Evolutionary conservation across 1,140 invertebrate genomes (phyloP).

Genomic region (Plectus sambesii): DNA sequence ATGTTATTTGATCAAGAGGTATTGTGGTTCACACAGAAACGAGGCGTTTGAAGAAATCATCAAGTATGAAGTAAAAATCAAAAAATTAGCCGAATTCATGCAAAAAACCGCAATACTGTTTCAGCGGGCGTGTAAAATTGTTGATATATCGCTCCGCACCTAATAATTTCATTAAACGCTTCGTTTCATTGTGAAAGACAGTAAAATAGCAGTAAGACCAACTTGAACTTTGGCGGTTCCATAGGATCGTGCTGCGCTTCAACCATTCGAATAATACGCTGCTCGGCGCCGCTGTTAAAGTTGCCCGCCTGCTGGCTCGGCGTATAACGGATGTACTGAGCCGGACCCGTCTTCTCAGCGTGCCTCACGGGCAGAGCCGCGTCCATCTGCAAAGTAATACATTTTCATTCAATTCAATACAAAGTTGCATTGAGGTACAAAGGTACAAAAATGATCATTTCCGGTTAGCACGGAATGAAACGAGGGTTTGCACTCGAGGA

Average conservation of each 20-base stretch:
- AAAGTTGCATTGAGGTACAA: too few relatives aligned
- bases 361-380: constrained; percentile 82
- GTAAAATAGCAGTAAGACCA: constrained; percentile 21
- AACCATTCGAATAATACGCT: constrained; percentile 89
- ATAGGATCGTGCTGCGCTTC: constrained; percentile 92
- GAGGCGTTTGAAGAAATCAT: too few relatives aligned
- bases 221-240: constrained; percentile 92
- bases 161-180: constrained; percentile 9
- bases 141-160: neutral
- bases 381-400: constrained; percentile 43
- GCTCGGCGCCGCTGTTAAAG: constrained; percentile 93
- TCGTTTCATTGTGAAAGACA: constrained; percentile 41
- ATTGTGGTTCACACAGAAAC: too few relatives aligned
- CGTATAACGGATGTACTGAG: constrained; percentile 73
- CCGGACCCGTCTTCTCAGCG: constrained; percentile 76
- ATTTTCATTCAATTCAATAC: too few relatives aligned
- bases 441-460: too few relatives aligned
- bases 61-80: too few relatives aligned
- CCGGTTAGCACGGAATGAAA: too few relatives aligned
- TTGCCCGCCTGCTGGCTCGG: constrained; percentile 68
- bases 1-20: too few relatives aligned
- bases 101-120: neutral
- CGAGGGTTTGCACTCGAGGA: too few relatives aligned
- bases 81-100: too few relatives aligned
- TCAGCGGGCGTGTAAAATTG: neutral